phyloP scores from a whole-genome alignment of 2,797 vertebrate species.

The Falco biarmicus region DNA sequence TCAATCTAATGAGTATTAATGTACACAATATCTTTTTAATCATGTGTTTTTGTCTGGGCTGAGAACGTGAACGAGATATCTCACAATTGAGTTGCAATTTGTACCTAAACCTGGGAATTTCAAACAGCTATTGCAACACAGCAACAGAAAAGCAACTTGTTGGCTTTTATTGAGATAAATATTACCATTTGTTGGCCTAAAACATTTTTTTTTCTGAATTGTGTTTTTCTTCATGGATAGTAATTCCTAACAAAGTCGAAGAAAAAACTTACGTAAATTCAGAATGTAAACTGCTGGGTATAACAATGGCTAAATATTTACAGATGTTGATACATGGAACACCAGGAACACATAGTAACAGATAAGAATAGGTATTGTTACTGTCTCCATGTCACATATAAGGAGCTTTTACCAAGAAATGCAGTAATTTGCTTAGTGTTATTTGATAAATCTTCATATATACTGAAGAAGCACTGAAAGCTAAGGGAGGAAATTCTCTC shows the following conservation, averaged over 20 bases:
- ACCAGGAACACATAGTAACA: background rate
- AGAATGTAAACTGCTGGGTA: background rate
- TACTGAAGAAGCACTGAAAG: background rate
- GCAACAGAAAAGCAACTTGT: background rate
- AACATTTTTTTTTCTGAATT: background rate
- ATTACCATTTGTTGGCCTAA: background rate
- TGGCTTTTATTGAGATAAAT: background rate
- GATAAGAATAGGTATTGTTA: background rate
- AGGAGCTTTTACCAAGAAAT: background rate
- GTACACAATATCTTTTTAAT: background rate
- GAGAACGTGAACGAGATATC: background rate
- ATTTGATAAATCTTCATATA: background rate
- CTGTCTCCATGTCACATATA: background rate
- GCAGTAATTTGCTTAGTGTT: background rate
- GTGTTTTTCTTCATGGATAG: background rate
- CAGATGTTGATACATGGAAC: background rate
- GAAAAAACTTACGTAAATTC: background rate
- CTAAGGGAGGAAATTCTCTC: background rate
- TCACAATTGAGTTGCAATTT: background rate
- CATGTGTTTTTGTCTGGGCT: background rate
- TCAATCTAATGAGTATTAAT: background rate
- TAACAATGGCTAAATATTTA: background rate
- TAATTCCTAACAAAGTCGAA: background rate
- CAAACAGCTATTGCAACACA: background rate
- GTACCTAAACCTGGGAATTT: background rate